A percentile compares a stretch with the other conserved stretches of the same genome.
Evolutionary conservation across 1,140 invertebrate genomes (phyloP).

Genomic region (Hyles vespertilio): DNA sequence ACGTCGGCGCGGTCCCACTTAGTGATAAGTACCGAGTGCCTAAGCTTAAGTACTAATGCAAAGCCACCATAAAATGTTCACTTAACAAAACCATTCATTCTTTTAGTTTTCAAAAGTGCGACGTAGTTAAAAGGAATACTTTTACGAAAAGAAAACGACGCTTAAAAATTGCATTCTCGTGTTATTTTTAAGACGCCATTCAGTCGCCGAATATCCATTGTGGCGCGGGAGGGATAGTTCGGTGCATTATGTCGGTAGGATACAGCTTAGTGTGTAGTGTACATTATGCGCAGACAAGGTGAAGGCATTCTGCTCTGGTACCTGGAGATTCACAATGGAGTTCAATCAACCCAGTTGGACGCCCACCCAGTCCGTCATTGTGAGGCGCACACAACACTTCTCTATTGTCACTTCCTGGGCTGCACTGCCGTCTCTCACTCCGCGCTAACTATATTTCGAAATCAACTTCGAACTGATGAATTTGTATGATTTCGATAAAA

Average conservation of each 20-base stretch:
- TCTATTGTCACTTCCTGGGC: slow-evolving; percentile 22
- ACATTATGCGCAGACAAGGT: slow-evolving; percentile 24
- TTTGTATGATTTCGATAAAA: too few relatives aligned
- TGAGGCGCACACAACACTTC: slow-evolving; percentile 13
- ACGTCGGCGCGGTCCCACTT: too few relatives aligned
- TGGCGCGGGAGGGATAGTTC: slow-evolving; percentile 16
- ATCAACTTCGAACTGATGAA: not conserved
- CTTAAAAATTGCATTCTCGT: slow-evolving; percentile 33
- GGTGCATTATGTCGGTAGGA: slow-evolving; percentile 8
- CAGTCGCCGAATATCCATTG: slow-evolving; percentile 30
- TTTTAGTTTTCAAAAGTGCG: slow-evolving; percentile 13
- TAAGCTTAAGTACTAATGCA: too few relatives aligned
- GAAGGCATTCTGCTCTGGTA: slow-evolving; percentile 34
- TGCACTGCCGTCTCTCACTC: not conserved
- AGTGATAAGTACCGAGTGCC: too few relatives aligned
- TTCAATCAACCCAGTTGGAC: slow-evolving; percentile 57
- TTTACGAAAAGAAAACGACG: slow-evolving; percentile 21
- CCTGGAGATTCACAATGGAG: slow-evolving; percentile 59
- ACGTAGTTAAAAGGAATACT: slow-evolving; percentile 16
- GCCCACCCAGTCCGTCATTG: slow-evolving; percentile 62
- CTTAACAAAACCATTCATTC: slow-evolving; percentile 15
- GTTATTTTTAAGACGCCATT: slow-evolving; percentile 26
- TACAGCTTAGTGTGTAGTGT: slow-evolving; percentile 3
- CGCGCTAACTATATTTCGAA: not conserved
- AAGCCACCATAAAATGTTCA: too few relatives aligned